Base-by-base conservation (phyloP, 2,113 vertebrate genomes). In the Dryoscopus gambensis region DNA sequence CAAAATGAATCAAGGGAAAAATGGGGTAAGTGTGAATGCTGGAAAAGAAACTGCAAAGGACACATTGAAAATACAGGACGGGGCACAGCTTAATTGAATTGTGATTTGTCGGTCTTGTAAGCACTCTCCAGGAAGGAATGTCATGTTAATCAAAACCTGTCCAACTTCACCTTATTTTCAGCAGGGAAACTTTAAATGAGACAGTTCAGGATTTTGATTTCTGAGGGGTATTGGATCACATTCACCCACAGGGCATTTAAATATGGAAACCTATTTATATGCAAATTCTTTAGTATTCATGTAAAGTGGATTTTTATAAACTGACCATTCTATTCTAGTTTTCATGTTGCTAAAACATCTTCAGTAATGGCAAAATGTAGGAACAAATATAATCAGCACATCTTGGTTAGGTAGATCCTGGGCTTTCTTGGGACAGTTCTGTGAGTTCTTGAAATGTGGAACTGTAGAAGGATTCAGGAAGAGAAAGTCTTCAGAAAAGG, bases 181-280 rank as follows among this genome's bases (percentile, higher is more conserved):
- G 71, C 31, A 49, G 37, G 56, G 20, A 95, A 55, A 88, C 84
- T 96, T 96, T 89, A 96, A 97, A 97, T 87, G 53, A 95, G 69
- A 93, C n/a, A 46, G 70, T 89, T 91, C 42, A 37, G 47, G 84
- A 85, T 96, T 89, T 68, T 93, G 63, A 95, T 92, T 90, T 96
- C 93, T 96, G 65, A 46, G 55, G 67, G 60, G 53, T 95, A 64
- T 64, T 88, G 49, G 63, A 92, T 90, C 44, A 89, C 50, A 90
- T 94, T 95, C 74, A 96, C 90, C 89, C 71, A 55, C 46, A 76
- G 67, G 57, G 63, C 65, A 95, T 93, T 94, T 88, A 96, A 97
- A 94, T 83, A 91, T 65, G 95, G 96, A 97, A 96, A 73, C 53
- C 90, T 96, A 97, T 97, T 96, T 97, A 95, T 96, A 97, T 97